These are phyloP conservation scores for Salpingus planirostris DNA, from an alignment of 2,888 invertebrate species.

Conservation along the genomic window DNA sequence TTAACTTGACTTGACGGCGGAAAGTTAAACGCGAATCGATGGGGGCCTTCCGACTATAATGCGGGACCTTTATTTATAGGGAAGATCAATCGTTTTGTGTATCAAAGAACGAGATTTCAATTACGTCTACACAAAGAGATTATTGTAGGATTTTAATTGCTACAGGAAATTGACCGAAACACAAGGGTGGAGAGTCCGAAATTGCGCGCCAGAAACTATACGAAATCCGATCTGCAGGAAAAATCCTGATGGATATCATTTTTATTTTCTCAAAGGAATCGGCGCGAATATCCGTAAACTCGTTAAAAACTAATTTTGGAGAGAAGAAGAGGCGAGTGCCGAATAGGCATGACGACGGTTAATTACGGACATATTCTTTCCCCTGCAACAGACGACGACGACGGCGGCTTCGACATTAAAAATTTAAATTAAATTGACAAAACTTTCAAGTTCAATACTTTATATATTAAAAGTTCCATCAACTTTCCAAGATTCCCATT, in stretches of 20 bases:
- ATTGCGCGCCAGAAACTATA: slow-evolving; percentile 2
- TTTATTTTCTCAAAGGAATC: slow-evolving; percentile 4
- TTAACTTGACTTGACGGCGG: slow-evolving; percentile 10
- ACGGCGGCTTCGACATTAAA: no score
- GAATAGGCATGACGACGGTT: slow-evolving; percentile 14
- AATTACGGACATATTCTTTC: slow-evolving; percentile 12
- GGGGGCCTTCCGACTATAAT: no score
- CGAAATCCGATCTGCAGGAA: background rate
- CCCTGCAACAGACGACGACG: no score
- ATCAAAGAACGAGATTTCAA: slow-evolving; percentile 24
- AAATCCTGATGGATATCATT: background rate
- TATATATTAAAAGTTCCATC: background rate
- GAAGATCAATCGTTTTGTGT: slow-evolving; percentile 23
- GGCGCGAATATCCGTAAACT: slow-evolving; percentile 13
- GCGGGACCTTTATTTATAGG: slow-evolving; percentile 15
- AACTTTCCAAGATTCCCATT: no score
- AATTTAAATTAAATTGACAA: slow-evolving; percentile 16
- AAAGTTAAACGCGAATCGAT: slow-evolving; percentile 11
- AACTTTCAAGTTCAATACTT: slow-evolving; percentile 1
- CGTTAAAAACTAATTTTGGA: slow-evolving; percentile 15
- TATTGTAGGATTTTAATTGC: slow-evolving; percentile 20
- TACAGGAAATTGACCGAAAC: slow-evolving; percentile 17
- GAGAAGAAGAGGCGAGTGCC: slow-evolving; percentile 7
- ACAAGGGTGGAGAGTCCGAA: slow-evolving; percentile 9
- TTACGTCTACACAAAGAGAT: slow-evolving; percentile 19